phyloP scores from a whole-genome alignment of 2,113 vertebrate species.

The Mastomys coucha region DNA sequence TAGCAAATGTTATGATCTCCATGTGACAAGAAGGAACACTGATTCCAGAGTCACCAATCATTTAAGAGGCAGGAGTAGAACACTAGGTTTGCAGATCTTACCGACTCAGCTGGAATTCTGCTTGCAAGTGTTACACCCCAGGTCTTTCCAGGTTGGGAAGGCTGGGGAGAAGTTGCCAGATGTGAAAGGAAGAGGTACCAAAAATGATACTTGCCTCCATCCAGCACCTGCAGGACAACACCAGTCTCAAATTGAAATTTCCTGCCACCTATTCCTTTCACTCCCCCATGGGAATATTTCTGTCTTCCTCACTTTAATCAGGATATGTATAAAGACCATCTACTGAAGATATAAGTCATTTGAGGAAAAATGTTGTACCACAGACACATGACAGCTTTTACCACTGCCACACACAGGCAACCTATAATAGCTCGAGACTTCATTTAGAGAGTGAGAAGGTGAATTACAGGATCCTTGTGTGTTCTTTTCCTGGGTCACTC shows the following conservation, averaged over 20 bases:
- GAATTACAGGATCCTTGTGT: neutral
- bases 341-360: neutral
- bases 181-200: neutral
- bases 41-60: neutral
- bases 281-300: neutral
- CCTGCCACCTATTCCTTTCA: neutral
- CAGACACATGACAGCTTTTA: neutral
- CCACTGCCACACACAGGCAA: neutral
- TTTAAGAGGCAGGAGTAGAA: neutral
- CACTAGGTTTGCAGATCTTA: neutral
- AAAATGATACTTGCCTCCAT: neutral
- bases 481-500: neutral
- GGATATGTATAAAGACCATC: neutral
- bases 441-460: neutral
- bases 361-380: neutral
- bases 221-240: rapidly evolving
- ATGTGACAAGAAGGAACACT: rapidly evolving
- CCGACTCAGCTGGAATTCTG: neutral
- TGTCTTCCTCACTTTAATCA: neutral
- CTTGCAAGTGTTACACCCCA: neutral
- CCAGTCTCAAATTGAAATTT: neutral
- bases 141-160: rapidly evolving
- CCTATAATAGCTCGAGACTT: neutral
- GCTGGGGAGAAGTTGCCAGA: neutral
- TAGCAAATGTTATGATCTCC: neutral